phyloP scores from a whole-genome alignment of 2,797 vertebrate species.

The Varecia variegata region DNA sequence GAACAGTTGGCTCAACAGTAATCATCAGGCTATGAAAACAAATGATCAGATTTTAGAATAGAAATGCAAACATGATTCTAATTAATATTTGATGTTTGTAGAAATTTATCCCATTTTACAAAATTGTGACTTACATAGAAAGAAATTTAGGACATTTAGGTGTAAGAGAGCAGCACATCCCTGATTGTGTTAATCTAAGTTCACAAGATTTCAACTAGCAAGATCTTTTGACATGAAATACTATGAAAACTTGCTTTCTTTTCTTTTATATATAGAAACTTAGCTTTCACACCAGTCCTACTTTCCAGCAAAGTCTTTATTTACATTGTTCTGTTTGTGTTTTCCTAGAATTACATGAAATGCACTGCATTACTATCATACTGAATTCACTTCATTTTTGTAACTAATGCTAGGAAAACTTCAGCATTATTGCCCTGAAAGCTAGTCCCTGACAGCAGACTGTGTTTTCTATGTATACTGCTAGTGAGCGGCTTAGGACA shows the following conservation, averaged over 20 bases:
- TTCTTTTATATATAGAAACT: slow-evolving; percentile 22
- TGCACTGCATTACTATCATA: neutral
- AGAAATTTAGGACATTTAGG: neutral
- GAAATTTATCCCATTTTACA: neutral
- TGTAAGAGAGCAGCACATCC: neutral
- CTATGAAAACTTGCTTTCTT: neutral
- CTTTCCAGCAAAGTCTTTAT: neutral
- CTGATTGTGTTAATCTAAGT: neutral
- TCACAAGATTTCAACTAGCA: neutral
- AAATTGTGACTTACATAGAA: neutral
- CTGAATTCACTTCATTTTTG: neutral
- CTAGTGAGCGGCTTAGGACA: neutral
- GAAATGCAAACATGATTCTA: neutral
- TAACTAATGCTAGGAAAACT: neutral
- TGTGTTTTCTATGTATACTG: neutral
- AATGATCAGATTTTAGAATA: neutral
- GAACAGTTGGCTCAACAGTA: neutral
- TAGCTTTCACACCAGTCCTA: neutral
- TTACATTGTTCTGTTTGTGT: neutral
- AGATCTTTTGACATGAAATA: neutral
- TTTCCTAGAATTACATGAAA: neutral
- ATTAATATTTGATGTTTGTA: slow-evolving; percentile 15
- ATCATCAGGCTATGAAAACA: neutral
- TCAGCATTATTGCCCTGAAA: neutral
- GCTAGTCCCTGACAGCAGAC: neutral